Conservation (phyloP, 2,888 invertebrate genomes). For the Linnaemya vulpina region DNA sequence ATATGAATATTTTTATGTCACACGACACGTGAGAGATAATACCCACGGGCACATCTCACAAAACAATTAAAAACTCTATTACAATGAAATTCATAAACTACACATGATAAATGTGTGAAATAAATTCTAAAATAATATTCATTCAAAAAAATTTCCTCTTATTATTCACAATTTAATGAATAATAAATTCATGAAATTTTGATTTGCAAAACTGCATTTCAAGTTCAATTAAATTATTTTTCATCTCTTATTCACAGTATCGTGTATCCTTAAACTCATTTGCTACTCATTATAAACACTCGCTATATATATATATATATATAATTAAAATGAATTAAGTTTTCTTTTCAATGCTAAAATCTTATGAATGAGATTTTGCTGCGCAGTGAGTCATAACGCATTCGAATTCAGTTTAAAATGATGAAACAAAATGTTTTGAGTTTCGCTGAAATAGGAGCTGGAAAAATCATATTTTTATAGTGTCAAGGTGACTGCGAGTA, state of each 20-base stretch:
- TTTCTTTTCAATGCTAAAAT: not conserved
- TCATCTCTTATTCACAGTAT: too few species aligned
- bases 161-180: not conserved
- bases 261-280: too few species aligned
- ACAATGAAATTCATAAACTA: not conserved
- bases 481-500: too few species aligned
- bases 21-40: too few species aligned
- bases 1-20: too few species aligned
- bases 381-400: not conserved
- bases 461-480: not conserved
- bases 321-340: too few species aligned
- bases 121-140: constrained; percentile 12
- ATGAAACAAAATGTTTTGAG: not conserved
- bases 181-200: constrained; percentile 1
- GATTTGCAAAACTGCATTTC: not conserved
- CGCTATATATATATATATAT: too few species aligned
- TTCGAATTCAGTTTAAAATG: not conserved
- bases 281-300: too few species aligned
- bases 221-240: not conserved
- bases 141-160: not conserved
- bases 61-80: too few species aligned
- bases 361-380: not conserved
- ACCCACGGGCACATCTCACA: too few species aligned
- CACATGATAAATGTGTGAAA: constrained; percentile 24
- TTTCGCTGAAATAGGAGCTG: not conserved